A percentile compares a stretch with the other conserved stretches of the same genome.
phyloP scores from a whole-genome alignment of 2,888 invertebrate species.

The Marronus borbonicus region DNA sequence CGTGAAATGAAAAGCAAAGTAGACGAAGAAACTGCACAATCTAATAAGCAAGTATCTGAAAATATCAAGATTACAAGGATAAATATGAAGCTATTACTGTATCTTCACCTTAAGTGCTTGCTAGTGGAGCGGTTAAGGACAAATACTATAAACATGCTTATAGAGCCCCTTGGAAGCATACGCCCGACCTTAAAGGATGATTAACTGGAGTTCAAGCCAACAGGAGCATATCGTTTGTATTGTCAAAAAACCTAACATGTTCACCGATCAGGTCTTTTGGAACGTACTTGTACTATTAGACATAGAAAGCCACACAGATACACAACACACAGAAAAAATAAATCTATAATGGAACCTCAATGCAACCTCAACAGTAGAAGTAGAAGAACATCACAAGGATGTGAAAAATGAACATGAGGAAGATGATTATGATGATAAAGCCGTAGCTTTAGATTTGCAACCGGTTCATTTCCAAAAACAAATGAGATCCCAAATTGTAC shows the following conservation, averaged over 20 bases:
- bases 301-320: conserved; percentile 72
- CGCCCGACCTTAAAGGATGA: conserved; percentile 77
- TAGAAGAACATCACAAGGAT: conserved; percentile 59
- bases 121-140: conserved; percentile 59
- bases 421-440: conserved; percentile 62
- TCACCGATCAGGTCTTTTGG: conserved; percentile 74
- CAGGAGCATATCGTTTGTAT: conserved; percentile 74
- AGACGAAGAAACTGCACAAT: conserved; percentile 56
- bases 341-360: conserved; percentile 50
- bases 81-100: conserved; percentile 59
- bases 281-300: conserved; percentile 75
- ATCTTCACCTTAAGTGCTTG: conserved; percentile 55
- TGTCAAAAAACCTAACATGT: conserved; percentile 76
- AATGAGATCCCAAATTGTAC: conserved; percentile 53
- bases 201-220: conserved; percentile 72
- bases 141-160: conserved; percentile 74
- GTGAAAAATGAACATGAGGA: conserved; percentile 61
- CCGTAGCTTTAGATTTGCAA: conserved; percentile 56
- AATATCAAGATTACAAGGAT: conserved; percentile 53
- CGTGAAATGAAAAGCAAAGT: conserved; percentile 58
- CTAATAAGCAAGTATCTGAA: conserved; percentile 51
- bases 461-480: conserved; percentile 60
- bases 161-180: conserved; percentile 74
- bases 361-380: conserved; percentile 53
- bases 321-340: conserved; percentile 61